Conservation (phyloP, 2,797 vertebrate genomes). For the Netta rufina region DNA sequence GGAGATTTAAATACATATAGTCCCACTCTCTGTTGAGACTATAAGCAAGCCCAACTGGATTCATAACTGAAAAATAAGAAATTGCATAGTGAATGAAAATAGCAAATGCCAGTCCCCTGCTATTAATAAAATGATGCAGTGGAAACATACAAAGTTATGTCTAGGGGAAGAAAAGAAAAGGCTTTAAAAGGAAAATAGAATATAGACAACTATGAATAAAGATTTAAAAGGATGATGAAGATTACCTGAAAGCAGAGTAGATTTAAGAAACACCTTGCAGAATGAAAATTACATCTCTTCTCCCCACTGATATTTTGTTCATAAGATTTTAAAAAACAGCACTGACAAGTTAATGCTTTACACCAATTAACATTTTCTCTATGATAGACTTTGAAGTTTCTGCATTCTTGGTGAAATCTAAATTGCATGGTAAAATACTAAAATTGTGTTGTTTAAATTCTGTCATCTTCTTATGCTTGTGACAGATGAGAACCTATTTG, state of each 20-base stretch:
- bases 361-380: neutral
- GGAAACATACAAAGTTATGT: neutral
- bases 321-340: neutral
- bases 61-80: neutral
- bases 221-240: neutral
- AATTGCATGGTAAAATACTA: constrained; percentile 23
- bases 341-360: neutral
- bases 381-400: neutral
- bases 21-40: neutral
- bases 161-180: neutral
- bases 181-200: neutral
- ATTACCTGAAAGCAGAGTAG: neutral
- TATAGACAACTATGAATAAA: neutral
- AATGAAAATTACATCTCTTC: neutral
- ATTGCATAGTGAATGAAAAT: neutral
- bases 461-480: neutral
- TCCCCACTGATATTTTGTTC: neutral
- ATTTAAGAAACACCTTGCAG: neutral
- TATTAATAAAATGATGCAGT: neutral
- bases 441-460: neutral
- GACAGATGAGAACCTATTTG: neutral
- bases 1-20: neutral
- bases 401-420: neutral
- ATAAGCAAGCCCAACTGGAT: neutral
- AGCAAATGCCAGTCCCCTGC: neutral